A percentile compares a stretch with the other conserved stretches of the same genome.
These are phyloP conservation scores for Chromoteleia sp. DNA, from an alignment of 2,888 invertebrate species.

Conservation along the genomic window DNA sequence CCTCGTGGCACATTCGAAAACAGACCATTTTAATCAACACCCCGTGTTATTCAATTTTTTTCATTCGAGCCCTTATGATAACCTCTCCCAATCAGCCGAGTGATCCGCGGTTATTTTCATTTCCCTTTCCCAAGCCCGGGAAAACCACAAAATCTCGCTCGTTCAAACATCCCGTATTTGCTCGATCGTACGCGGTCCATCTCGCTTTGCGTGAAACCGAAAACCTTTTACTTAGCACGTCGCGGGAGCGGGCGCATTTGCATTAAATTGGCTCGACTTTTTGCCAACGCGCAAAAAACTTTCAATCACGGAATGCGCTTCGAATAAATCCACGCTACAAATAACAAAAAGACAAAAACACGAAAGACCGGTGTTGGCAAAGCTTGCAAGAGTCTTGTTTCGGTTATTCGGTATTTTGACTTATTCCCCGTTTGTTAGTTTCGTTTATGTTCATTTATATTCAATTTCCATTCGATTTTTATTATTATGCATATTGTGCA, in stretches of 20 bases:
- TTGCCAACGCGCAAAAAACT: conserved; percentile 44
- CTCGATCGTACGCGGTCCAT: conserved; percentile 42
- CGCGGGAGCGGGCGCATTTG: conserved; percentile 51
- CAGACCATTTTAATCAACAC: conserved; percentile 56
- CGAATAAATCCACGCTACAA: conserved; percentile 25
- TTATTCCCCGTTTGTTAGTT: no score
- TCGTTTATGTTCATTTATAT: no score
- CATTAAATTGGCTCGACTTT: conserved; percentile 54
- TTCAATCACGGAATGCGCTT: conserved; percentile 51
- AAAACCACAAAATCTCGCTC: conserved; percentile 57
- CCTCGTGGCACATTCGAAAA: conserved; percentile 27
- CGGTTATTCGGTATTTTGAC: no score
- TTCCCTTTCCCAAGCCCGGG: conserved; percentile 19
- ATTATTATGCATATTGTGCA: no score
- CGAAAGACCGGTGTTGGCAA: no score
- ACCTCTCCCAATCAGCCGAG: conserved; percentile 50
- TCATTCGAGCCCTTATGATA: conserved; percentile 49
- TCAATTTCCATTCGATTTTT: no score
- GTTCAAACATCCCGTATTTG: conserved; percentile 57
- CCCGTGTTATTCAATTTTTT: conserved; percentile 51
- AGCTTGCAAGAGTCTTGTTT: no score
- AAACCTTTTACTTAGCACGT: conserved; percentile 65
- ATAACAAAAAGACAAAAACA: conserved; percentile 19
- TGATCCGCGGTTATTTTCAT: conserved; percentile 54
- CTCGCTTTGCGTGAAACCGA: conserved; percentile 60